Evolutionary conservation across 2,888 invertebrate genomes (phyloP).

Genomic region (Lobophora halterata): DNA sequence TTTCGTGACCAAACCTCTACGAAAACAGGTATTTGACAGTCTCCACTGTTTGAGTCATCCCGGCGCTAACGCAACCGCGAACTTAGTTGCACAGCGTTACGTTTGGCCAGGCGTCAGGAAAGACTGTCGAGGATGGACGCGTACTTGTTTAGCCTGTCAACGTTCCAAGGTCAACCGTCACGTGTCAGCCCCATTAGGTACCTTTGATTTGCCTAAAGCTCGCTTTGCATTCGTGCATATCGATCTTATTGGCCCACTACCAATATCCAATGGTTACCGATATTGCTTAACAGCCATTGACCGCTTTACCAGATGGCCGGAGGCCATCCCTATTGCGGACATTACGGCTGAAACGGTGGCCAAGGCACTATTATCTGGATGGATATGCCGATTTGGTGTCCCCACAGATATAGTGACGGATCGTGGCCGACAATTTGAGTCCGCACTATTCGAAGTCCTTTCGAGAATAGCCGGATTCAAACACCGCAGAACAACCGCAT

Average conservation of each 20-base stretch:
- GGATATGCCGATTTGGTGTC: constrained; percentile 1
- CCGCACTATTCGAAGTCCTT: not conserved
- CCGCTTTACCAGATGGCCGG: constrained; percentile 44
- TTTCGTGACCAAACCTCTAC: constrained; percentile 23
- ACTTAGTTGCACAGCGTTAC: constrained; percentile 5
- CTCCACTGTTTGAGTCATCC: constrained; percentile 34
- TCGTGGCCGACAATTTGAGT: too few relatives aligned
- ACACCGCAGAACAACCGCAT: constrained; percentile 2
- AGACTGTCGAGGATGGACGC: not conserved
- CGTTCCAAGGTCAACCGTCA: constrained; percentile 2
- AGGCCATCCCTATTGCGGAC: constrained; percentile 37
- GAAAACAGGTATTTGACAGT: constrained; percentile 31
- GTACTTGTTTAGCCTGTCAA: not conserved
- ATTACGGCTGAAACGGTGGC: too few relatives aligned
- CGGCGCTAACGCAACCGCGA: constrained; percentile 30
- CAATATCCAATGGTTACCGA: constrained; percentile 13
- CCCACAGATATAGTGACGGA: too few relatives aligned
- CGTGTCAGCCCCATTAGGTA: constrained; percentile 1
- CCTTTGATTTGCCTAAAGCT: constrained; percentile 1
- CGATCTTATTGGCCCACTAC: constrained; percentile 2
- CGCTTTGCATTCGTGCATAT: constrained; percentile 1
- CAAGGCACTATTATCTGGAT: not conserved
- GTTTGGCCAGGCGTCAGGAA: not conserved
- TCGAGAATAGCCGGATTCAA: constrained; percentile 1
- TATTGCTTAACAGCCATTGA: constrained; percentile 38